Evolutionary conservation across 1,140 invertebrate species (phyloP).

Genomic region (Glomeris maerens): DNA sequence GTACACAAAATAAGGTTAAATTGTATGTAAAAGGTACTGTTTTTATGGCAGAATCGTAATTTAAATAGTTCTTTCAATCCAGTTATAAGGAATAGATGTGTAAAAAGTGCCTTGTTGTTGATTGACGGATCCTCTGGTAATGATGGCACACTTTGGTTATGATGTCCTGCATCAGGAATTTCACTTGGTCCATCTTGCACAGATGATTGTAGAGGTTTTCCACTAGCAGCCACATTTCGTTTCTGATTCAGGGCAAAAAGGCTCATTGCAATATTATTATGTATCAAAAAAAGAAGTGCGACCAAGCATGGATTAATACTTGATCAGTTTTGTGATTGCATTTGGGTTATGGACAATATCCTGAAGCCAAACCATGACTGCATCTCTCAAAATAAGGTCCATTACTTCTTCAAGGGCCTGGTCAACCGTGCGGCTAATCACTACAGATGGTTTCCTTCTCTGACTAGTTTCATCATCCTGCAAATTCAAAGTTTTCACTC

Average conservation of each 20-base stretch:
- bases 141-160: slow-evolving; percentile 62
- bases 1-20: slow-evolving; percentile 17
- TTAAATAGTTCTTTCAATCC: no score
- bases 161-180: slow-evolving; percentile 65
- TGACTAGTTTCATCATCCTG: no score
- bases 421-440: slow-evolving; percentile 66
- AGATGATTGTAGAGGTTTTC: slow-evolving; percentile 58
- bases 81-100: no score
- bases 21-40: slow-evolving; percentile 3
- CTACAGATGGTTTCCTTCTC: slow-evolving; percentile 31
- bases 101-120: slow-evolving; percentile 9
- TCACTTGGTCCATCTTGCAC: slow-evolving; percentile 58
- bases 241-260: slow-evolving; percentile 42
- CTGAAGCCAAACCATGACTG: slow-evolving; percentile 56
- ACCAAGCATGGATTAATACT: slow-evolving; percentile 23
- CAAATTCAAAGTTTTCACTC: no score
- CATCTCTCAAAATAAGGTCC: slow-evolving; percentile 62
- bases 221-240: slow-evolving; percentile 64
- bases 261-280: no score
- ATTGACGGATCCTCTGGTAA: slow-evolving; percentile 59
- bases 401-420: slow-evolving; percentile 64
- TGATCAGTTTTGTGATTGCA: slow-evolving; percentile 30
- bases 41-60: not conserved
- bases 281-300: not conserved
- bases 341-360: slow-evolving; percentile 44